A percentile compares a stretch with the other conserved stretches of the same genome.
phyloP scores from a whole-genome alignment of 2,888 invertebrate genomes.

The Lucinisca nassula region DNA sequence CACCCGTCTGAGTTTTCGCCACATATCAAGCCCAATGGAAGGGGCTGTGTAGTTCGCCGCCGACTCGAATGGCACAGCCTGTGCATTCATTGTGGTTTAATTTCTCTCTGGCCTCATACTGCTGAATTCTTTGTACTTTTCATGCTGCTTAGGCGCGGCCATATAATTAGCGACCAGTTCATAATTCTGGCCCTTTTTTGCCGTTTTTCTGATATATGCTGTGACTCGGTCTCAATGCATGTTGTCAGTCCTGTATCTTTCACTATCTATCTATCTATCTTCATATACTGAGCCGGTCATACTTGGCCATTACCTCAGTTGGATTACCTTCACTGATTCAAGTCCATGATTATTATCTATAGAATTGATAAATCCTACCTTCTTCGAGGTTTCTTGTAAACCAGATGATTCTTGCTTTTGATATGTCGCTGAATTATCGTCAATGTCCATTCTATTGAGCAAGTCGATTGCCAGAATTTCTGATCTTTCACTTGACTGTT shows the following conservation, averaged over 20 bases:
- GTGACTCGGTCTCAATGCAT: background rate
- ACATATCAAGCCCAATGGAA: too few species aligned
- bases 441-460: background rate
- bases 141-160: background rate
- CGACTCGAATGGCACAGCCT: background rate
- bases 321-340: too few species aligned
- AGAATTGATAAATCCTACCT: background rate
- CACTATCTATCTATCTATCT: too few species aligned
- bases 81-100: background rate
- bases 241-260: background rate
- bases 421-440: background rate
- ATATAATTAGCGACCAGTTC: background rate
- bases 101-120: background rate
- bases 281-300: too few species aligned
- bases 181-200: background rate
- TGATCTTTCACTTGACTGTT: background rate
- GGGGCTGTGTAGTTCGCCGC: too few species aligned
- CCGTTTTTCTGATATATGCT: background rate
- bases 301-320: too few species aligned
- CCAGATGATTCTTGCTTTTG: background rate
- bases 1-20: too few species aligned
- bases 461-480: background rate
- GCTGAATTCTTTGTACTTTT: background rate
- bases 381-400: background rate
- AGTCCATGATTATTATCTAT: background rate